These are phyloP conservation scores for Poeciliopsis paucimaculata DNA, from an alignment of 2,797 vertebrate genomes.

Conservation along the genomic window DNA sequence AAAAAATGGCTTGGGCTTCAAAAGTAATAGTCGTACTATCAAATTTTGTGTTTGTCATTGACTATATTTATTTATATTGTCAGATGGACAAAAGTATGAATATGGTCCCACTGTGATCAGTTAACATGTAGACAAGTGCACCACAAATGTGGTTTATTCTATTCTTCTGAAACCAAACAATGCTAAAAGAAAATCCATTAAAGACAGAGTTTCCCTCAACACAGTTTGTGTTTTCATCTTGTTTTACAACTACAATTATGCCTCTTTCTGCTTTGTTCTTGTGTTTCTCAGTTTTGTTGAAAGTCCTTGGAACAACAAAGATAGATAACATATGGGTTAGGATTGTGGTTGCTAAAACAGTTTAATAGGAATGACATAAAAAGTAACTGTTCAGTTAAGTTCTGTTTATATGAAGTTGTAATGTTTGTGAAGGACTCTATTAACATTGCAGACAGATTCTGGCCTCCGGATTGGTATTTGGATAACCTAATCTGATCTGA, in stretches of 20 bases:
- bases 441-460: constrained; percentile 12
- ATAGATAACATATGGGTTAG: constrained; percentile 6
- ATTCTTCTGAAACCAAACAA: constrained; percentile 2
- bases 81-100: background rate
- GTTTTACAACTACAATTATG: constrained; percentile 54
- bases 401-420: constrained; percentile 11
- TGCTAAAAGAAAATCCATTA: background rate
- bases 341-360: constrained; percentile 23
- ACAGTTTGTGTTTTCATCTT: constrained; percentile 30
- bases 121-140: background rate
- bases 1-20: background rate
- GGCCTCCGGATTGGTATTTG: background rate
- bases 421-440: background rate
- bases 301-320: constrained; percentile 38
- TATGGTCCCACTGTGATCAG: background rate
- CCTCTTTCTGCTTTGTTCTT: constrained; percentile 46
- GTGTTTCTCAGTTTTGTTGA: constrained; percentile 47
- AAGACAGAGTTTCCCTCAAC: background rate
- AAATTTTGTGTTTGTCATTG: background rate
- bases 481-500: constrained; percentile 16
- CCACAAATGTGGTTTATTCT: background rate
- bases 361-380: constrained; percentile 16
- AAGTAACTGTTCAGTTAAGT: constrained; percentile 11
- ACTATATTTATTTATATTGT: background rate
- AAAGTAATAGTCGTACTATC: background rate